These are phyloP conservation scores for Teinopalpus imperialis DNA, from an alignment of 2,888 invertebrate genomes.

Conservation along the genomic window DNA sequence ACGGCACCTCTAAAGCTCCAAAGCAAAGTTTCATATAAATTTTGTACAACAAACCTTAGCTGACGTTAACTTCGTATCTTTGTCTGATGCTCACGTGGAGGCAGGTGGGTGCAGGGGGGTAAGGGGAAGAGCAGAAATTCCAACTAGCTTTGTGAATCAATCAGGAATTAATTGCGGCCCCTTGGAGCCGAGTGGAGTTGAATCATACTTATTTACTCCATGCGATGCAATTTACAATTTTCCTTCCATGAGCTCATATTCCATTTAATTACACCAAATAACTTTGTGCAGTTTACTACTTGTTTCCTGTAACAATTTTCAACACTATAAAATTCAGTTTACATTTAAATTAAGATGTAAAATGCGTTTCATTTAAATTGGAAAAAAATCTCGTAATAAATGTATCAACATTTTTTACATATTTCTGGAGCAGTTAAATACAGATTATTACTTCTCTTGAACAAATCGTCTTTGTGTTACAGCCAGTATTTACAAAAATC, in stretches of 20 bases:
- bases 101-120: constrained; percentile 29
- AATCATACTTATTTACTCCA: constrained; percentile 38
- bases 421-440: too few species aligned
- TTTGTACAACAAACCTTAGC: constrained; percentile 72
- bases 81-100: constrained; percentile 66
- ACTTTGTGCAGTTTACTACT: constrained; percentile 7
- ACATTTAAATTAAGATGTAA: too few species aligned
- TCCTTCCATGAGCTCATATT: constrained; percentile 12
- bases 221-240: constrained; percentile 24
- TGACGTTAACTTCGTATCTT: constrained; percentile 76
- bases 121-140: constrained; percentile 46
- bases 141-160: constrained; percentile 75
- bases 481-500: too few species aligned
- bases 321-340: neutral
- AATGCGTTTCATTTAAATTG: too few species aligned
- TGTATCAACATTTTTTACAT: too few species aligned
- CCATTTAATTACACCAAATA: constrained; percentile 16
- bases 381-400: too few species aligned
- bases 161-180: constrained; percentile 71
- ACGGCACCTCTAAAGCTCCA: constrained; percentile 43
- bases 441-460: too few species aligned
- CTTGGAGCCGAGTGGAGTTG: constrained; percentile 52
- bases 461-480: too few species aligned
- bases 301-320: neutral
- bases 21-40: constrained; percentile 74